Evolutionary conservation across 2,888 invertebrate species (phyloP).

Genomic region (Eupithecia abbreviata): DNA sequence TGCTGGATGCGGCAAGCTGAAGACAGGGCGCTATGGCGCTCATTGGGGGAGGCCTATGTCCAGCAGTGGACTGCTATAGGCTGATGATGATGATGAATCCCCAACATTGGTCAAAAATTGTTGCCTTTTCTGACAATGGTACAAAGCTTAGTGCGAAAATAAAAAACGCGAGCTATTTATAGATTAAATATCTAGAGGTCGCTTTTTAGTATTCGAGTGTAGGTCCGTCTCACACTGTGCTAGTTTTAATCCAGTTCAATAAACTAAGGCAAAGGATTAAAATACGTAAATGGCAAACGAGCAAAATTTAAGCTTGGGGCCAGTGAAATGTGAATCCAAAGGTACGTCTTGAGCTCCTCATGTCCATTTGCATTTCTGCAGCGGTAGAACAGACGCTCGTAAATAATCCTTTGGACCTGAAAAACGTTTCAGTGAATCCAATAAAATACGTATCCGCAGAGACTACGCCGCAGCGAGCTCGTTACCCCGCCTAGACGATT

Average conservation of each 20-base stretch:
- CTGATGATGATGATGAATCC: no score
- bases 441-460: constrained; percentile 84
- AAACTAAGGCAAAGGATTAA: constrained; percentile 1
- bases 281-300: constrained; percentile 5
- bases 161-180: no score
- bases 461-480: constrained; percentile 82
- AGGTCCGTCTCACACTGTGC: not conserved
- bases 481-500: constrained; percentile 83
- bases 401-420: constrained; percentile 83
- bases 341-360: constrained; percentile 46
- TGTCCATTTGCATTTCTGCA: constrained; percentile 82
- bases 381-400: constrained; percentile 77
- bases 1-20: no score
- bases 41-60: no score
- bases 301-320: constrained; percentile 10
- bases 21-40: no score
- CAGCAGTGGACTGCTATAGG: no score
- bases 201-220: not conserved
- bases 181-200: not conserved
- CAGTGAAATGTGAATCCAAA: constrained; percentile 23
- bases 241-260: not conserved
- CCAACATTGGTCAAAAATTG: no score
- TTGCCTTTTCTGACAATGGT: no score
- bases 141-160: no score
- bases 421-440: constrained; percentile 84